Conservation (phyloP, 2,113 vertebrate species). For the Donacobius atricapilla region DNA sequence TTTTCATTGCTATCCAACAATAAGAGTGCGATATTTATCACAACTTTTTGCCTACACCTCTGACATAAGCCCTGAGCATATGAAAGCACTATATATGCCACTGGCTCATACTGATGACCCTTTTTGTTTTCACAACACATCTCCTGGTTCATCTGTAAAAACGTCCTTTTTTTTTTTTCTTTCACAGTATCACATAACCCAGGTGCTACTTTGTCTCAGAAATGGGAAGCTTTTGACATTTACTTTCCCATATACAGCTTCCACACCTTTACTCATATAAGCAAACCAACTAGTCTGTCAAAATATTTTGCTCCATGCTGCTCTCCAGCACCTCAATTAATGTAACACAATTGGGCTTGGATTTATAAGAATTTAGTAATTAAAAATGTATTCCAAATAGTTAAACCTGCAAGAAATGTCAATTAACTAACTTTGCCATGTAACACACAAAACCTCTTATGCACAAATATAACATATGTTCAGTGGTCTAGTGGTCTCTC, state of each 20-base stretch:
- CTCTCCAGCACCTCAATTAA: neutral
- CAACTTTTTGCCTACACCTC: neutral
- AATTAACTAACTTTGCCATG: neutral
- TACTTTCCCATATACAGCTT: neutral
- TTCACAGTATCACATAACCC: neutral
- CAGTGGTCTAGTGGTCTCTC: neutral
- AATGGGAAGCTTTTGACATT: neutral
- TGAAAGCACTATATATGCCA: neutral
- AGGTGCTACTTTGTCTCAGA: slow-evolving; percentile 16
- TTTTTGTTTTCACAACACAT: slow-evolving; percentile 12
- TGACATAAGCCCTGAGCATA: neutral
- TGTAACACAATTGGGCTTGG: neutral
- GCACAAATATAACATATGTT: neutral
- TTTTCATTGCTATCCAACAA: neutral
- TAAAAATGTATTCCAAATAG: neutral
- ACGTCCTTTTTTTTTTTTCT: neutral
- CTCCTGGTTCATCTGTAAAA: slow-evolving; percentile 9
- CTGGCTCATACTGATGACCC: neutral
- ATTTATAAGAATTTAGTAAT: neutral
- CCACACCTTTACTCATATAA: neutral
- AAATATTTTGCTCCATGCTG: neutral
- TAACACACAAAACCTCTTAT: neutral
- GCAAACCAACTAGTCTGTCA: neutral
- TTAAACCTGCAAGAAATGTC: neutral
- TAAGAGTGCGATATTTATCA: neutral